A percentile compares a stretch with the other conserved stretches of the same genome.
Evolutionary conservation across 2,888 invertebrate species (phyloP).

Genomic region (Agonopterix alstromeriana): DNA sequence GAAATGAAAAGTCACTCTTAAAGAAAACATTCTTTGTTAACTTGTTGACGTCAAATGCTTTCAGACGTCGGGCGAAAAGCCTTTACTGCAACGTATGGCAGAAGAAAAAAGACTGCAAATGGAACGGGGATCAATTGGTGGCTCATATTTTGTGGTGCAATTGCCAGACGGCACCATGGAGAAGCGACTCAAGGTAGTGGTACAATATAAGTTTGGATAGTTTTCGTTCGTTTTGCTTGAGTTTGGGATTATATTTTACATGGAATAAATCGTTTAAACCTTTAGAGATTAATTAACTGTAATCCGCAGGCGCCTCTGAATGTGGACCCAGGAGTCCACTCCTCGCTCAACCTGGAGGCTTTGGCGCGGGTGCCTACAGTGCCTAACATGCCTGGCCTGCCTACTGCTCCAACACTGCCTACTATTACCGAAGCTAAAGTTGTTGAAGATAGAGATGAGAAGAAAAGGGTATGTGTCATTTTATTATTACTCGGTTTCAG

Average conservation of each 20-base stretch:
- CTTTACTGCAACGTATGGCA: constrained; percentile 92
- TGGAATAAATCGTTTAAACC: too few species aligned
- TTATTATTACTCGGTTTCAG: too few species aligned
- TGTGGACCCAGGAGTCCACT: constrained; percentile 95
- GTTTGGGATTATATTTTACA: too few species aligned
- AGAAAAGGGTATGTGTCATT: constrained; percentile 38
- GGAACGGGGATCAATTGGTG: constrained; percentile 92
- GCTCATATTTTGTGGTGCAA: constrained; percentile 91
- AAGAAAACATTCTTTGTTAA: not conserved
- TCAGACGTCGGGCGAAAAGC: constrained; percentile 82
- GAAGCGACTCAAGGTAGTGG: constrained; percentile 86
- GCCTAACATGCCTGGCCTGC: constrained; percentile 87
- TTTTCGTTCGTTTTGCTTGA: too few species aligned
- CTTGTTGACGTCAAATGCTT: constrained; percentile 6
- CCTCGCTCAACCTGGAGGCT: constrained; percentile 90
- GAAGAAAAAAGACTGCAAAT: constrained; percentile 94
- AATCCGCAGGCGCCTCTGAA: constrained; percentile 81
- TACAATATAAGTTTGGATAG: not conserved
- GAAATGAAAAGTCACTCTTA: too few species aligned
- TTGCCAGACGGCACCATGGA: constrained; percentile 95
- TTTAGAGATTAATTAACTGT: too few species aligned
- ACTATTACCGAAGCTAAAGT: constrained; percentile 92
- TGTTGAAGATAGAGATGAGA: constrained; percentile 73
- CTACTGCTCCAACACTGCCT: constrained; percentile 90
- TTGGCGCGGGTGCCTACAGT: constrained; percentile 75